Conservation (phyloP, 2,888 invertebrate genomes). For the Schrankia costaestrigalis region DNA sequence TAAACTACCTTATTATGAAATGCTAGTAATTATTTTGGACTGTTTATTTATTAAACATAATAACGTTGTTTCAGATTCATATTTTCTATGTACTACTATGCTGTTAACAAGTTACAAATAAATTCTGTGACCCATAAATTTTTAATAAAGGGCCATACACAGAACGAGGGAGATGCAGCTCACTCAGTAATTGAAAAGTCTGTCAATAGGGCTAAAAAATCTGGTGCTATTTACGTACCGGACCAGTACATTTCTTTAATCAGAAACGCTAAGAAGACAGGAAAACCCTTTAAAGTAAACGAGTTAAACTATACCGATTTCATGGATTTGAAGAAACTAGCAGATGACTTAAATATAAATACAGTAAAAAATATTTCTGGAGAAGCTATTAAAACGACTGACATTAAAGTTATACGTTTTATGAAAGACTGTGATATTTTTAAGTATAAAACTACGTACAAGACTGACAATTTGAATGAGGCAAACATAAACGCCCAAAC, state of each 20-base stretch:
- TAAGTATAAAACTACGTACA: no score
- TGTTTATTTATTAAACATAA: not conserved
- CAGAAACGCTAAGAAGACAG: not conserved
- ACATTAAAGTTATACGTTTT: no score
- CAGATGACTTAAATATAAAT: no score
- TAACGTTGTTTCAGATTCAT: not conserved
- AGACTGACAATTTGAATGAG: no score
- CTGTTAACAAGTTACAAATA: conserved; percentile 1
- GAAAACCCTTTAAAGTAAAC: not conserved
- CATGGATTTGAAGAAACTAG: not conserved
- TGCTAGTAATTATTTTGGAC: not conserved
- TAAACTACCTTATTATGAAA: not conserved
- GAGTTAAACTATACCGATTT: not conserved
- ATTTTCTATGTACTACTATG: conserved; percentile 1
- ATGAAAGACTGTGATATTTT: no score
- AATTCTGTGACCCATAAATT: not conserved
- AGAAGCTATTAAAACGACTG: no score
- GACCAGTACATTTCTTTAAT: conserved; percentile 1
- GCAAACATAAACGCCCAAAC: no score
- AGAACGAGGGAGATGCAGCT: conserved; percentile 1
- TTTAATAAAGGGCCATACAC: conserved; percentile 1
- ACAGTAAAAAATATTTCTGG: no score
- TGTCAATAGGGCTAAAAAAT: not conserved
- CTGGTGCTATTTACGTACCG: not conserved
- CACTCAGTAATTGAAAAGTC: not conserved